Conservation (phyloP, 2,888 invertebrate species). For the Platerodrilus igneus region DNA sequence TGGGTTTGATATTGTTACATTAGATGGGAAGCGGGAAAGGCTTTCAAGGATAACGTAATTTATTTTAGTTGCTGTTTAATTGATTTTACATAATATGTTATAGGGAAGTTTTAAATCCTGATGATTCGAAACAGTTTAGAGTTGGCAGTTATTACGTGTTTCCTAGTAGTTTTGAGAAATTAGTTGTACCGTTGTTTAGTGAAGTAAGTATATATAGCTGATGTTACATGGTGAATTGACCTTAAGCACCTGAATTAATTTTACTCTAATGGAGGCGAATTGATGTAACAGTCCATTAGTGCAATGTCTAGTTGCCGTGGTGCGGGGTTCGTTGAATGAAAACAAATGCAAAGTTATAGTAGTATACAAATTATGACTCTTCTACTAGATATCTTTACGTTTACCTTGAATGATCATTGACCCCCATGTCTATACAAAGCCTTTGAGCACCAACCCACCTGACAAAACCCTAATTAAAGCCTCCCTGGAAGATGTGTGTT, state of each 20-base stretch:
- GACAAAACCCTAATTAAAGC: too few species aligned
- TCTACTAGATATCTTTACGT: too few species aligned
- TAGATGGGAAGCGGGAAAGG: conserved; percentile 47
- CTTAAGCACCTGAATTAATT: too few species aligned
- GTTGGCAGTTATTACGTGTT: conserved; percentile 63
- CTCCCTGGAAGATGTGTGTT: too few species aligned
- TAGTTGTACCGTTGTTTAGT: conserved; percentile 50
- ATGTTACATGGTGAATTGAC: neutral
- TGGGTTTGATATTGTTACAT: conserved; percentile 61
- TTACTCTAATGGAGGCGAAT: neutral
- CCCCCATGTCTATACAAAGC: too few species aligned
- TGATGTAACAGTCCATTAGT: too few species aligned
- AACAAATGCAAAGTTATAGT: too few species aligned
- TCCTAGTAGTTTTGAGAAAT: conserved; percentile 55
- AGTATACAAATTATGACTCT: too few species aligned
- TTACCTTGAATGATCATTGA: too few species aligned
- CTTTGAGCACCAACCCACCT: too few species aligned
- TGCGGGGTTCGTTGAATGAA: too few species aligned
- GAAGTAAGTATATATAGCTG: conserved; percentile 23
- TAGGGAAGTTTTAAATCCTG: conserved; percentile 19
- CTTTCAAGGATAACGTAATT: conserved; percentile 52
- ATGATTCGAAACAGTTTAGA: conserved; percentile 37
- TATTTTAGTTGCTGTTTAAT: conserved; percentile 5
- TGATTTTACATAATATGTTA: conserved; percentile 3
- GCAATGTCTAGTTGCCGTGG: too few species aligned